Conservation (phyloP, 2,797 vertebrate genomes). For the Galago senegalensis region DNA sequence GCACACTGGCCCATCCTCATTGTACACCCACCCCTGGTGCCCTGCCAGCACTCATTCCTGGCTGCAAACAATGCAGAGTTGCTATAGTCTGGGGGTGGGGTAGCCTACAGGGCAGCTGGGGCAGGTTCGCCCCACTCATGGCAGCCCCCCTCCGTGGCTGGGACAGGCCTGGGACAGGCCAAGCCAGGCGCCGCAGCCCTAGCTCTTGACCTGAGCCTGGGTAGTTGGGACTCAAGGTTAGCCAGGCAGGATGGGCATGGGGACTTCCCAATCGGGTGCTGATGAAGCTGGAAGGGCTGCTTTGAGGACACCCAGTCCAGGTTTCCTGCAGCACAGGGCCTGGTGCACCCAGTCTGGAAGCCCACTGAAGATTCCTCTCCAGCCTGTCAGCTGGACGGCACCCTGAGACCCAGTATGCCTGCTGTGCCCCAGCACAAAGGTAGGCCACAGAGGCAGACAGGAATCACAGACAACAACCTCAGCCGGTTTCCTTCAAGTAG, state of each 20-base stretch:
- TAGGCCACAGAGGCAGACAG: fast-evolving
- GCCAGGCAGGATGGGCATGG: not conserved
- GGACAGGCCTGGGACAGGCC: not conserved
- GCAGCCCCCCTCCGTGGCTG: not conserved
- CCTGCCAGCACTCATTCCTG: no score
- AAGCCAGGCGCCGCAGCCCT: not conserved
- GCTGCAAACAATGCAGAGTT: not conserved
- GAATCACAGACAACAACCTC: not conserved
- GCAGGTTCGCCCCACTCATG: not conserved
- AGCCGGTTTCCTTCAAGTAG: not conserved
- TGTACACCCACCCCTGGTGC: not conserved
- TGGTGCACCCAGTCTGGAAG: not conserved
- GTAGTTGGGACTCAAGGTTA: no score
- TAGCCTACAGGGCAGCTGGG: fast-evolving
- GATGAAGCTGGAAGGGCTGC: not conserved
- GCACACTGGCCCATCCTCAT: not conserved
- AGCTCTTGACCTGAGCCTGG: not conserved
- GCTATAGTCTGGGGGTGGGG: not conserved
- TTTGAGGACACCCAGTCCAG: not conserved
- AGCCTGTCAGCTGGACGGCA: not conserved
- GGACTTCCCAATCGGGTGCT: not conserved
- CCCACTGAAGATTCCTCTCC: not conserved
- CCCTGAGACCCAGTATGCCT: not conserved
- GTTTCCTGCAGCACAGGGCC: not conserved
- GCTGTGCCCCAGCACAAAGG: not conserved